These are phyloP conservation scores for Lamprologus lemairii DNA, from an alignment of 2,113 vertebrate genomes.

Conservation along the genomic window DNA sequence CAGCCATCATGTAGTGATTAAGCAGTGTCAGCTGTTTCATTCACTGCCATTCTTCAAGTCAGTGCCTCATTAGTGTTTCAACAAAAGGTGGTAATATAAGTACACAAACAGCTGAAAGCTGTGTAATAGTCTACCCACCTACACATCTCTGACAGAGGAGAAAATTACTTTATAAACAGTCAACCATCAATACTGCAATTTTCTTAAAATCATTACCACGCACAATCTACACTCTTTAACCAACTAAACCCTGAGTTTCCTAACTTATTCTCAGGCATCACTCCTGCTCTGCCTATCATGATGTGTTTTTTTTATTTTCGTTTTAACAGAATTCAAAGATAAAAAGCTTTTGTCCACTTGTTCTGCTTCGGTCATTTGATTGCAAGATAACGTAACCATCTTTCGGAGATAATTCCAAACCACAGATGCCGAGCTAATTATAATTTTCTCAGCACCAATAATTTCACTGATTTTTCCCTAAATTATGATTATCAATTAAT, in stretches of 20 bases:
- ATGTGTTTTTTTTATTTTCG: neutral
- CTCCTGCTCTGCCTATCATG: neutral
- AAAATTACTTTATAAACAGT: neutral
- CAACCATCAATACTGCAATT: neutral
- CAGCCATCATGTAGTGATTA: neutral
- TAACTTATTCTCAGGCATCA: neutral
- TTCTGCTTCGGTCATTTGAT: neutral
- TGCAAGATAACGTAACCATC: neutral
- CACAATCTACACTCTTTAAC: neutral
- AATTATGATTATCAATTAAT: neutral
- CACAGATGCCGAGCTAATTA: accelerated
- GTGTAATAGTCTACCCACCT: neutral
- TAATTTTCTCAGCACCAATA: neutral
- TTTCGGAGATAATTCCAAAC: neutral
- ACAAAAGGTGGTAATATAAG: neutral
- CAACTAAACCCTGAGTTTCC: neutral
- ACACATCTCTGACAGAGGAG: neutral
- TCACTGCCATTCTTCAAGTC: neutral
- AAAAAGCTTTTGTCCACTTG: neutral
- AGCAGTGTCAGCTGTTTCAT: neutral
- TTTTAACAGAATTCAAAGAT: neutral
- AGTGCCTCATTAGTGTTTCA: neutral
- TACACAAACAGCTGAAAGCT: neutral
- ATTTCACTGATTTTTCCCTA: neutral
- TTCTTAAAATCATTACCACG: neutral